phyloP scores from a whole-genome alignment of 2,113 vertebrate species.

The Hoplias malabaricus region DNA sequence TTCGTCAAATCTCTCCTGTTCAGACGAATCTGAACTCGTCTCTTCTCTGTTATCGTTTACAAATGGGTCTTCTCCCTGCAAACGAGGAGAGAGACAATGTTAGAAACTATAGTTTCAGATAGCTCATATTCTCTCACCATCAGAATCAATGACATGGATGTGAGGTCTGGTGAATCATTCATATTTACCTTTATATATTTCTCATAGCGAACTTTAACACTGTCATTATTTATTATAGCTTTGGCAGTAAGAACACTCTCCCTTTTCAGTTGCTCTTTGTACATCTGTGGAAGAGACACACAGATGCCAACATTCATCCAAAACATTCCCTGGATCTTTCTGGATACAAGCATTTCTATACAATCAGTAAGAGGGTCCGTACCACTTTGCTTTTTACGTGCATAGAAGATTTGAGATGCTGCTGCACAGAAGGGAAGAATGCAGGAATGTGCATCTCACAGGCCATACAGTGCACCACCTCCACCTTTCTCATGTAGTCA shows the following conservation, averaged over 20 bases:
- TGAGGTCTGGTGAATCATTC: not conserved
- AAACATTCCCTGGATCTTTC: not conserved
- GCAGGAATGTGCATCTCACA: slow-evolving; percentile 83
- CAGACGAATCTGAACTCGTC: slow-evolving; percentile 54
- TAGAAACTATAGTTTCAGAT: not conserved
- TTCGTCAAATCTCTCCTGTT: slow-evolving; percentile 13
- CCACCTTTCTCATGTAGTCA: slow-evolving; percentile 86
- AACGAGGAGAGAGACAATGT: not conserved
- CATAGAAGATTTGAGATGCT: slow-evolving; percentile 79
- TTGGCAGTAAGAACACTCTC: slow-evolving; percentile 86
- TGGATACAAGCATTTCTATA: too few species aligned
- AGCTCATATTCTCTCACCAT: not conserved
- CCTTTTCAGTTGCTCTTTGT: slow-evolving; percentile 85
- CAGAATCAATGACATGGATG: not conserved
- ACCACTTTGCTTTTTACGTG: slow-evolving; percentile 82
- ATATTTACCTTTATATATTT: slow-evolving; percentile 81
- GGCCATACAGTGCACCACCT: slow-evolving; percentile 84
- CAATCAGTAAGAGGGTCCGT: not conserved
- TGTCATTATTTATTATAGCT: slow-evolving; percentile 86
- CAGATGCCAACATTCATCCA: not conserved
- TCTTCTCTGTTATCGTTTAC: slow-evolving; percentile 68
- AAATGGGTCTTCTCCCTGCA: slow-evolving; percentile 85
- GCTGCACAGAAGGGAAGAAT: slow-evolving; percentile 80
- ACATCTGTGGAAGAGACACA: slow-evolving; percentile 69
- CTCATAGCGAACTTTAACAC: slow-evolving; percentile 82